Percentiles rank a stretch among this genome's conserved stretches.
Conservation (phyloP, 2,113 vertebrate species). For the Dasyurus viverrinus region DNA sequence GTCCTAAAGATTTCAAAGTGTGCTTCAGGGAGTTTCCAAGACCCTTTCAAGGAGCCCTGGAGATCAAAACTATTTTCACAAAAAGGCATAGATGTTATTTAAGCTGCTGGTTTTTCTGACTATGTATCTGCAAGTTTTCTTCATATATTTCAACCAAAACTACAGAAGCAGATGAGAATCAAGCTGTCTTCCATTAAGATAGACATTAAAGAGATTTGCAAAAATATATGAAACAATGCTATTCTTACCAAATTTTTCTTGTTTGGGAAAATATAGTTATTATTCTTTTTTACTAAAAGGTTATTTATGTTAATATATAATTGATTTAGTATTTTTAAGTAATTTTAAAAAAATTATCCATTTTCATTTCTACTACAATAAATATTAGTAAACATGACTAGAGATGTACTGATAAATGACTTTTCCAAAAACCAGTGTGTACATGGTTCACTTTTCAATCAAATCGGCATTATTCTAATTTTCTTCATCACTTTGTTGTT, state of each 20-base stretch:
- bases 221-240: not conserved
- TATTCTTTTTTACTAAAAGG: not conserved
- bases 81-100: not conserved
- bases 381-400: not conserved
- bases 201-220: not conserved
- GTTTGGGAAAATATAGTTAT: not conserved
- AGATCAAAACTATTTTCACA: not conserved
- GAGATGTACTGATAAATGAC: not conserved
- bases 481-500: not conserved
- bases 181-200: not conserved
- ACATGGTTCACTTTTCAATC: not conserved
- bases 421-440: not conserved
- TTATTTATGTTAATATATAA: not conserved
- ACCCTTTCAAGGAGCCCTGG: not conserved
- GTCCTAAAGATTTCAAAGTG: not conserved
- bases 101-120: not conserved
- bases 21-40: not conserved
- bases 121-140: not conserved
- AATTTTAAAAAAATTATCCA: not conserved
- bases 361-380: not conserved
- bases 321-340: not conserved
- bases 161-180: not conserved
- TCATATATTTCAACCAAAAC: not conserved
- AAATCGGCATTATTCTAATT: not conserved
- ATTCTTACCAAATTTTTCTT: not conserved